phyloP scores from a whole-genome alignment of 2,888 invertebrate species.

The Epirrhoe alternata region DNA sequence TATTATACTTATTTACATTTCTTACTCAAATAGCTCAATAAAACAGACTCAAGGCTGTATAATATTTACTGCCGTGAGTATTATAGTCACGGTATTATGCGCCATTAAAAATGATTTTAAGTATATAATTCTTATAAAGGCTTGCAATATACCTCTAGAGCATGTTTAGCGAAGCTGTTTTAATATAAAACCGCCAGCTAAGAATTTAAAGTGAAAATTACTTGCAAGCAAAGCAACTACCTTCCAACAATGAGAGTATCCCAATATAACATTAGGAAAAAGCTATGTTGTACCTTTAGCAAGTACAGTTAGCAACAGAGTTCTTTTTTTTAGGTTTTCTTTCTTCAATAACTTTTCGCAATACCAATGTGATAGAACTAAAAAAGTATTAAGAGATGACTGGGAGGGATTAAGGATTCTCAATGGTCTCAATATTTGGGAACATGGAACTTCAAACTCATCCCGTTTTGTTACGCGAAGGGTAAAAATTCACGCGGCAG shows the following conservation, averaged over 20 bases:
- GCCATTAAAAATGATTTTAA: no score
- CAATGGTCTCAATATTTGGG: no score
- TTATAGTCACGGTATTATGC: neutral
- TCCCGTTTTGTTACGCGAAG: no score
- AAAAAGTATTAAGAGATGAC: no score
- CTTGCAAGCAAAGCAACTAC: slow-evolving; percentile 5
- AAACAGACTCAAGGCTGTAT: neutral
- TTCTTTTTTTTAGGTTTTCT: neutral
- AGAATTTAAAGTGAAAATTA: slow-evolving; percentile 10
- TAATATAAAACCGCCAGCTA: neutral
- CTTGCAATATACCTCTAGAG: no score
- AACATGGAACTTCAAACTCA: no score
- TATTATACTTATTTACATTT: neutral
- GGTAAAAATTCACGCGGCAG: no score
- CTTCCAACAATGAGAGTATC: neutral
- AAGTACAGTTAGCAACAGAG: neutral
- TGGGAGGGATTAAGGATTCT: no score
- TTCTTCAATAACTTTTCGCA: neutral
- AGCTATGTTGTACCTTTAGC: neutral
- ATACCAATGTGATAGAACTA: neutral
- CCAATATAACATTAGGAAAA: neutral
- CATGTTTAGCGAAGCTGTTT: neutral
- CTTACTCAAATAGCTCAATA: neutral
- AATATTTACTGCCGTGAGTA: neutral
- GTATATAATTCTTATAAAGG: no score